Conservation (phyloP, 2,797 vertebrate genomes). For the Molothrus aeneus region DNA sequence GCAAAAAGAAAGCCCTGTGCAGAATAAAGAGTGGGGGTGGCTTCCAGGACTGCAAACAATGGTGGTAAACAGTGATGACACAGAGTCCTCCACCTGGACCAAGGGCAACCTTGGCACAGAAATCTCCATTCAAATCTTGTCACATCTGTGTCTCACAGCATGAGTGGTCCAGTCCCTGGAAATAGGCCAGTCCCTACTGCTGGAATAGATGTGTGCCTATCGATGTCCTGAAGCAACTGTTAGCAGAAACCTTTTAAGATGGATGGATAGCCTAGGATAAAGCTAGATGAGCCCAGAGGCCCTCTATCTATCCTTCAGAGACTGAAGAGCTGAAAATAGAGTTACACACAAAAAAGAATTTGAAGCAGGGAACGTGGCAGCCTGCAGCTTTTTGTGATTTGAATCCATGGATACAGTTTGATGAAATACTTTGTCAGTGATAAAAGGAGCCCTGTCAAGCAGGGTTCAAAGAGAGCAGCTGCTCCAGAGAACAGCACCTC, state of each 20-base stretch:
- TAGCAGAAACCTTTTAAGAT: not conserved
- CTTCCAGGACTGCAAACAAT: not conserved
- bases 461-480: slow-evolving; percentile 24
- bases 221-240: not conserved
- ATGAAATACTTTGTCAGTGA: not conserved
- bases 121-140: not conserved
- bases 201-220: not conserved
- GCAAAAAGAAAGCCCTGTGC: not conserved
- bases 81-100: not conserved
- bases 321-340: not conserved
- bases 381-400: slow-evolving; percentile 4
- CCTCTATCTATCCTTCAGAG: not conserved
- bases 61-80: not conserved
- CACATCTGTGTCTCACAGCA: not conserved
- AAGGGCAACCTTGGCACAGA: not conserved
- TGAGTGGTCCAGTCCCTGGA: not conserved
- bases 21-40: not conserved
- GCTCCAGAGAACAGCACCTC: slow-evolving; percentile 26
- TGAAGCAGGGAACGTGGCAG: not conserved
- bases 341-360: not conserved
- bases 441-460: slow-evolving; percentile 12
- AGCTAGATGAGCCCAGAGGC: not conserved
- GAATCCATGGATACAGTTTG: not conserved
- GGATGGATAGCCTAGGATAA: not conserved
- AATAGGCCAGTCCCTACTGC: not conserved